These are phyloP conservation scores for Erythrocercus mccallii DNA, from an alignment of 2,113 vertebrate species.

Conservation along the genomic window DNA sequence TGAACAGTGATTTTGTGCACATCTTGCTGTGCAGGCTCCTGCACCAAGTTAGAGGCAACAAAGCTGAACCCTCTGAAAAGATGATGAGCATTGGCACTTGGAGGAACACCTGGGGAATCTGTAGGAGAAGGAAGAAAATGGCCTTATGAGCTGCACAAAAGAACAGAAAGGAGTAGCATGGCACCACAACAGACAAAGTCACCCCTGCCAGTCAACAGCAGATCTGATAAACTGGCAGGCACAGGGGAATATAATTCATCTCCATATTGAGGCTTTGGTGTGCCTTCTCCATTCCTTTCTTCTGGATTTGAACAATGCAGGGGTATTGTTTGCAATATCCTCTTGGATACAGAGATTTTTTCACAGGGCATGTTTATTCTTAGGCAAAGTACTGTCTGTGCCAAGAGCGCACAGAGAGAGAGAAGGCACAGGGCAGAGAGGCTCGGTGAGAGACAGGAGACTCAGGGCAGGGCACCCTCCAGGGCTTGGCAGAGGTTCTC, in stretches of 20 bases:
- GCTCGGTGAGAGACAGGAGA: neutral
- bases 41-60: constrained; percentile 85
- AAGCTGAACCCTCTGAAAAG: constrained; percentile 97
- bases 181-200: neutral
- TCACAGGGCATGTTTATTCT: neutral
- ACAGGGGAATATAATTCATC: neutral
- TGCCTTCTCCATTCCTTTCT: neutral
- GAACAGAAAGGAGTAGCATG: neutral
- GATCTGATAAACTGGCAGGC: neutral
- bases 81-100: constrained; percentile 92
- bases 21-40: constrained; percentile 79
- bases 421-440: neutral
- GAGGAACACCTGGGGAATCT: constrained; percentile 95
- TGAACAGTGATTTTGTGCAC: constrained; percentile 72
- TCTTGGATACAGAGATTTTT: neutral
- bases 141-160: neutral
- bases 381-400: neutral
- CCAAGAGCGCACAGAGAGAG: neutral
- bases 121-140: neutral
- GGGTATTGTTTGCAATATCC: neutral
- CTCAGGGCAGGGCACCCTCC: neutral
- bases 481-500: neutral
- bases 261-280: neutral
- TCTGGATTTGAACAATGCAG: neutral
- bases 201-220: neutral